Base-by-base conservation (phyloP, 2,888 invertebrate genomes). In the Thymelicus sylvestris region DNA sequence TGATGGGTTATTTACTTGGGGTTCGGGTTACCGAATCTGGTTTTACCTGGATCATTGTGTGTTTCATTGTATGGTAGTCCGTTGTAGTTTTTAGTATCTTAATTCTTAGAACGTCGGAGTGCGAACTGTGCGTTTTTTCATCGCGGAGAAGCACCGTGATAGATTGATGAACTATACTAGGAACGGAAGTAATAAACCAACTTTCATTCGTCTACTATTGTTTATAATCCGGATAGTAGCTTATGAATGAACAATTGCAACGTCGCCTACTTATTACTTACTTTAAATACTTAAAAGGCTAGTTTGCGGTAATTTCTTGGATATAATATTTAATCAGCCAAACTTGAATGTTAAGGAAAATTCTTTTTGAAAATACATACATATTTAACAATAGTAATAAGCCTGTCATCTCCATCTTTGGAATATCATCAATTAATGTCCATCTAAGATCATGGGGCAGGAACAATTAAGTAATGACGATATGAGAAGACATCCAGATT, bases 91-190 rank as follows among this genome's bases (percentile, higher is more conserved):
- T 24, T 24, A 52, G 52, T 24, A 24, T 19, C 24, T 24, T 24
- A 52, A 19, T 52, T 52, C 52, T 52, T 52, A 52, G 52, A 52
- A 50, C 15, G 50, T 10, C 41, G 41, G 15, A n/a, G n/a, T 15
- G n/a, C 50, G 15, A 52, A 19, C 52, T 0, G 52, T 24, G 8
- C 5, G 24, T 19, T 52, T 52, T 24, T 24, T 52, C 52, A 24
- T 19, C 52, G 52, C 52, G 24, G 8, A 7, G 41, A 1, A 10
- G 41, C 31, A 31, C n/a, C 13, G 19, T 52, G 52, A 19, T 19
- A 52, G 52, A 52, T 52, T 52, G 52, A 52, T 19, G 52, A 52
- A 52, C 52, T 52, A 24, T 52, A 52, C 52, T 8, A 52, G 10
- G 52, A 24, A 52, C 52, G 52, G 52, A 52, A 52, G 52, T 24